A percentile compares a stretch with the other conserved stretches of the same genome.
Conservation (phyloP, 2,797 vertebrate species). For the Falco rusticolus region DNA sequence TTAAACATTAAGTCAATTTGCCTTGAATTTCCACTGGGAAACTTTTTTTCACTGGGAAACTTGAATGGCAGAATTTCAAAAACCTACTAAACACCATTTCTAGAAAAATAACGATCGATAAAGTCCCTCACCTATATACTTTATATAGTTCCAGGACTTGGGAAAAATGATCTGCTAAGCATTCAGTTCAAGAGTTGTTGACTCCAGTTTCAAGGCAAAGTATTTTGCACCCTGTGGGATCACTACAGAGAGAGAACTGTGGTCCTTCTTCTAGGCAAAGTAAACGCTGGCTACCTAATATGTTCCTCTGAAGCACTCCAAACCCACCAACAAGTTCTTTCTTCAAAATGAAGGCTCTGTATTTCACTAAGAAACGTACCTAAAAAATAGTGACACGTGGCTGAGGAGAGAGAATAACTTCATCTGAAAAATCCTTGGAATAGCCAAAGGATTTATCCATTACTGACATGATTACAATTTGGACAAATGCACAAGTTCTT, state of each 20-base stretch:
- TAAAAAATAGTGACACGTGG: not conserved
- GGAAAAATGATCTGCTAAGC: not conserved
- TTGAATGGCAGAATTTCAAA: not conserved
- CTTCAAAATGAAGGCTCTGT: not conserved
- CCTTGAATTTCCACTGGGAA: not conserved
- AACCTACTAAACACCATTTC: not conserved
- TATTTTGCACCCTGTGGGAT: not conserved
- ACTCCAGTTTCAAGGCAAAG: not conserved
- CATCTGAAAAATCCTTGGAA: not conserved
- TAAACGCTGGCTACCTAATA: not conserved
- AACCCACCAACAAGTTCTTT: not conserved
- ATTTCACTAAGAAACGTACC: not conserved
- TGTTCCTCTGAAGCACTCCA: not conserved
- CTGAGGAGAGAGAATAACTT: not conserved
- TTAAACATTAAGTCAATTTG: not conserved
- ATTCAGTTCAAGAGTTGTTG: not conserved
- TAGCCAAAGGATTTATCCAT: not conserved
- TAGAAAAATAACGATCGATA: not conserved
- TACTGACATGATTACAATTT: not conserved
- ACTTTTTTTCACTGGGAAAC: not conserved
- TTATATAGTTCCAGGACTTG: not conserved
- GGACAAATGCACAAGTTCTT: not conserved
- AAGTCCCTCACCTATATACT: not conserved
- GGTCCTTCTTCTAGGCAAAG: not conserved
- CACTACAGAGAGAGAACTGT: not conserved